Conservation (phyloP, 2,113 vertebrate species). For the Trochalopteron elliotii region DNA sequence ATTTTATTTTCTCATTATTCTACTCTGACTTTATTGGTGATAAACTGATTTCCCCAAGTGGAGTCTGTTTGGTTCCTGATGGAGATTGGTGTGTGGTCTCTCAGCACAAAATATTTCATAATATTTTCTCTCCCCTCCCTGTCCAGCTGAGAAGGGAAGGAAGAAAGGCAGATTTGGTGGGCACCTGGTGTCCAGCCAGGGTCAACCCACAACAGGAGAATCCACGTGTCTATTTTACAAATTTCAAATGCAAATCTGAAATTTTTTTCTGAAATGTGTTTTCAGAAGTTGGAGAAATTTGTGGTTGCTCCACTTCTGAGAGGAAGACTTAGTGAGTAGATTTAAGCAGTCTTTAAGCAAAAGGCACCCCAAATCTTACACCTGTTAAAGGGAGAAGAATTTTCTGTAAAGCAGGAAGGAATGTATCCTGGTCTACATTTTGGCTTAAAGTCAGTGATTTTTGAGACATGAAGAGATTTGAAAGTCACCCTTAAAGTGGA, state of each 20-base stretch:
- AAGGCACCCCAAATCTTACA: not conserved
- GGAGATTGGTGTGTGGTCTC: not conserved
- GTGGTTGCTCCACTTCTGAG: not conserved
- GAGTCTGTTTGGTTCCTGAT: accelerated
- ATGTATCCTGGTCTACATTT: not conserved
- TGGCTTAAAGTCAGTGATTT: not conserved
- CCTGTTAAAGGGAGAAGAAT: not conserved
- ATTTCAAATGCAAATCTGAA: not conserved
- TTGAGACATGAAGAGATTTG: not conserved
- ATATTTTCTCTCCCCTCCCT: not conserved
- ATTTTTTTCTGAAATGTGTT: not conserved
- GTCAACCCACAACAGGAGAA: not conserved
- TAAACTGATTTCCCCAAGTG: not conserved
- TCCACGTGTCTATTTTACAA: not conserved
- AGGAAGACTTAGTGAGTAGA: not conserved
- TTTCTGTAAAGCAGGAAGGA: not conserved
- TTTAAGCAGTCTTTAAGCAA: not conserved
- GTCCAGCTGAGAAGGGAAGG: not conserved
- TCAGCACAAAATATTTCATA: not conserved
- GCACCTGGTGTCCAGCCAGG: not conserved
- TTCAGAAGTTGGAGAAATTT: not conserved
- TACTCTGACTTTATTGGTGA: not conserved
- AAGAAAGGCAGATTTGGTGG: not conserved
- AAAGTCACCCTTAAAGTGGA: conserved; percentile 17
- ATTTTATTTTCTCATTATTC: not conserved